These are phyloP conservation scores for Pagetopsis macropterus DNA, from an alignment of 2,797 vertebrate genomes.

Conservation along the genomic window DNA sequence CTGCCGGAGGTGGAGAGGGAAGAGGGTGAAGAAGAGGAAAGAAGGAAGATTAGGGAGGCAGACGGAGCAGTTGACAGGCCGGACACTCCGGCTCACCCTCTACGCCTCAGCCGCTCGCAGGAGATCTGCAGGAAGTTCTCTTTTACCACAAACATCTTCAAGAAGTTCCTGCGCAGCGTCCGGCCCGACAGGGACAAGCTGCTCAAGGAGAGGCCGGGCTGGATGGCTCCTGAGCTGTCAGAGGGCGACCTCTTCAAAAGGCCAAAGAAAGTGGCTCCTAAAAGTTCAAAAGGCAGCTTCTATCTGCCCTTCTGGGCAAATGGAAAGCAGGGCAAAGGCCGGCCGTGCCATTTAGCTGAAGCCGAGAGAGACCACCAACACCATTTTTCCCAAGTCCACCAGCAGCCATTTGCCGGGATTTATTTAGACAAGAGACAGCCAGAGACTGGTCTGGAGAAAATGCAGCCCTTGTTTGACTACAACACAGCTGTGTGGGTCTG, in stretches of 20 bases:
- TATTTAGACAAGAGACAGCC: conserved; percentile 75
- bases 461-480: conserved; percentile 90
- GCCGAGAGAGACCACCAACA: conserved; percentile 53
- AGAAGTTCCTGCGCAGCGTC: conserved; percentile 93
- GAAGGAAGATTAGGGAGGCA: conserved; percentile 71
- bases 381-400: conserved; percentile 62
- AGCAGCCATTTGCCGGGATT: conserved; percentile 75
- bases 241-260: conserved; percentile 86
- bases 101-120: conserved; percentile 84
- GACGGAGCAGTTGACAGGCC: conserved; percentile 72
- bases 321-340: conserved; percentile 80
- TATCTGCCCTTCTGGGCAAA: conserved; percentile 86
- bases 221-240: conserved; percentile 83
- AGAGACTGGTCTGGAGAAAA: conserved; percentile 72
- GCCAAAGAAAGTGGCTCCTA: conserved; percentile 83
- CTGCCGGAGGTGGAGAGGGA: conserved; percentile 88
- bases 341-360: conserved; percentile 72
- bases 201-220: conserved; percentile 93
- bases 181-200: conserved; percentile 93
- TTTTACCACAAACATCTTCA: conserved; percentile 95
- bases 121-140: conserved; percentile 93
- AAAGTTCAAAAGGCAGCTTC: conserved; percentile 87
- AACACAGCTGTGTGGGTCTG: conserved; percentile 97
- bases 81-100: conserved; percentile 77
- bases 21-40: conserved; percentile 75